Evolutionary conservation across 1,140 invertebrate species (phyloP), one percentile per base, ranked within the genome.

Genomic region (Cecropterus lyciades): DNA sequence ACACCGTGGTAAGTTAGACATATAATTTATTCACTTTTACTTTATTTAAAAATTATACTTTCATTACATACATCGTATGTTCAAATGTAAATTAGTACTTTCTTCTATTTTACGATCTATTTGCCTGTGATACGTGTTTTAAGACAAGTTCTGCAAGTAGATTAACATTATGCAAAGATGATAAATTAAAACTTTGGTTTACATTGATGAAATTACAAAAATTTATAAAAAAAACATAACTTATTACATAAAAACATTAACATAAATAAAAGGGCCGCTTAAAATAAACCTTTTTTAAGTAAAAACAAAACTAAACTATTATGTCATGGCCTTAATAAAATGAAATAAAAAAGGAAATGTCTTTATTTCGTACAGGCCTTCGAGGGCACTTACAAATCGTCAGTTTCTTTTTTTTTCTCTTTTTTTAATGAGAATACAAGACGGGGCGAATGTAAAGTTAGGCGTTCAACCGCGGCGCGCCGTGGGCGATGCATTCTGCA

Each of bases 401-500:
- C n/a, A n/a, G n/a, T n/a, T n/a, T n/a, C n/a, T n/a, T n/a, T n/a
- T n/a, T n/a, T n/a, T n/a, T n/a, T n/a, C n/a, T n/a, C n/a, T n/a
- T n/a, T n/a, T n/a, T n/a, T 33, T 33, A 33, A 33, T 10, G 9
- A 33, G 30, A 33, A 40, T 55, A 55, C 42, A 56, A 65, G 16
- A 70, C 51, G 63, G 57, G 52, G 53, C 65, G 55, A 52, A 69
- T 65, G 67, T 53, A 65, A 65, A 64, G 52, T 45, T 59, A 63
- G 57, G 62, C 67, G 53, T 55, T 68, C 48, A 52, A 68, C 66
- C 66, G 57, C 57, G 56, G 56, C 52, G 56, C 43, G 56, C 24
- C 27, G 63, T 55, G 51, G 52, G 52, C 60, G 42, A 70, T 72
- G 72, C 74, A 79, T 82, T 82, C 70, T 80, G 66, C 67, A 64